Conservation (phyloP, 2,113 vertebrate species). For the Grus americana region DNA sequence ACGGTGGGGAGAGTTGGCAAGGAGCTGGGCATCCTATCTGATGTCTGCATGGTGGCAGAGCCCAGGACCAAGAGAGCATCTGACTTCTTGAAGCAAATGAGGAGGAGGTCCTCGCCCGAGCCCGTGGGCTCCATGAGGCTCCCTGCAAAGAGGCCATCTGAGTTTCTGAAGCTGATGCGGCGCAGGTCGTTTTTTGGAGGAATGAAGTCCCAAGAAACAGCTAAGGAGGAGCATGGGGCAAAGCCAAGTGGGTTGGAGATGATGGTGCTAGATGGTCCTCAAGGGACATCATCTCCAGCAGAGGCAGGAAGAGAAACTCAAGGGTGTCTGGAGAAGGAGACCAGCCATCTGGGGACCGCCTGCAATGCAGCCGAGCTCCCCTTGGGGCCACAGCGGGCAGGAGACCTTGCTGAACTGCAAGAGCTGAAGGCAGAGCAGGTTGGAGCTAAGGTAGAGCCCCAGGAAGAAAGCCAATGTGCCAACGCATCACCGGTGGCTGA, state of each 20-base stretch:
- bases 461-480: fast-evolving
- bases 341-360: background rate
- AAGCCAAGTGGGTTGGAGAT: background rate
- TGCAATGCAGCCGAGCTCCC: background rate
- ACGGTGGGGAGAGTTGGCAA: fast-evolving
- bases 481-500: fast-evolving
- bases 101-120: background rate
- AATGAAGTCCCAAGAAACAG: background rate
- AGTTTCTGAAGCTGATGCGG: background rate
- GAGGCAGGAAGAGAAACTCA: background rate
- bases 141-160: background rate
- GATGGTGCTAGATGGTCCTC: fast-evolving
- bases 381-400: background rate
- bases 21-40: background rate
- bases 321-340: background rate
- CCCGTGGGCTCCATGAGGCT: background rate
- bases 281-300: background rate
- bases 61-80: background rate
- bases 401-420: background rate
- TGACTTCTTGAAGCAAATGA: background rate
- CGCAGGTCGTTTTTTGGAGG: background rate
- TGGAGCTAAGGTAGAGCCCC: background rate
- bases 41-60: fast-evolving
- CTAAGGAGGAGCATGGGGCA: background rate
- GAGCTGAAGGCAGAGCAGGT: background rate